Base-by-base conservation (phyloP, 2,888 invertebrate species). In the Rhagonycha lutea region DNA sequence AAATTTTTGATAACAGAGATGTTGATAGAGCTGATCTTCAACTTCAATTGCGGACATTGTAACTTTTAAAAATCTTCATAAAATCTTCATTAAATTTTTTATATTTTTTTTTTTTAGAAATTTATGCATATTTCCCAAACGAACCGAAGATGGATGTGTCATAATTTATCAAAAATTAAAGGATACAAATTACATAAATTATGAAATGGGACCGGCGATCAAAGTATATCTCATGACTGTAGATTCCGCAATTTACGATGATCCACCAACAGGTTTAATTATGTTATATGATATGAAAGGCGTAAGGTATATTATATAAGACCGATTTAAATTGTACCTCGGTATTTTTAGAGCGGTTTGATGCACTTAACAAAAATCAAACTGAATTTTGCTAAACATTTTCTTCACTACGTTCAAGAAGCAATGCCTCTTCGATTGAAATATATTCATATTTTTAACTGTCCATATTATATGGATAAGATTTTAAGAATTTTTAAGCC, bases 251-350 rank as follows among this genome's bases (percentile, higher is more conserved):
- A 85, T 92, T 0, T 87, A 89, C 81, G 88, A 89, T 69, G 86
- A 91, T 4, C 92, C 93, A 1, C 89, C 90, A 10, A 90, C 90
- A 0, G 94, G 94, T 0, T 89, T 91, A 78, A 88, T 93, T 26
- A 91, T 93, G 83, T 88, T 94, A 0, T 92, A 93, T 79, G 93
- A 94, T 84, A 92, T 93, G 91, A 87, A 88, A 61, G 92, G 92
- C 0, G 92, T 92, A 0, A n/a, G 89, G 89, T 76, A 85, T 89
- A n/a, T 0, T 2, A 60, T 61, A 14, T 28, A 23, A 7, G 11
- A 12, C 24, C 1, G 10, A 61, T n/a, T 26, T 14, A 12, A 28
- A 68, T 26, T 68, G 0, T 18, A 4, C 12, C n/a, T n/a, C 32
- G 7, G n/a, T 18, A 18, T 65, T 74, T 70, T 29, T 14, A 74